Base-by-base conservation (phyloP, 2,888 invertebrate species). In the Acholoe squamosa region DNA sequence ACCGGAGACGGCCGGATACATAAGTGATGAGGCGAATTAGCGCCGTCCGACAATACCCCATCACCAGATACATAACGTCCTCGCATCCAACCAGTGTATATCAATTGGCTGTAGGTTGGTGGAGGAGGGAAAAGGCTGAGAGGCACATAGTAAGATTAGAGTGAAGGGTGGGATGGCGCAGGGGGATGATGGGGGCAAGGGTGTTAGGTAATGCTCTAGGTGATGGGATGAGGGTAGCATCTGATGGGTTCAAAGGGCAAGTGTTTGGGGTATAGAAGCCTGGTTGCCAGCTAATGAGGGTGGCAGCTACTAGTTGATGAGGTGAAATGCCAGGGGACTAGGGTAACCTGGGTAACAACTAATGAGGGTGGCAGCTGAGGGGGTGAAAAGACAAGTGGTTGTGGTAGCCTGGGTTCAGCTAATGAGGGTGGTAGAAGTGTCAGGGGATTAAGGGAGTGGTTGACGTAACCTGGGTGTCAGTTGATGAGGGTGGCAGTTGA, bases 11-110 rank as follows among this genome's bases (percentile, higher is more conserved):
- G 14, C 28, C 71, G 25, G 71, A 71, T 71, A 71, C 71, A 71
- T 71, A 71, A 71, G 71, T 71, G 71, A 71, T 71, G 71, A 71
- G 71, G 28, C 19, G 71, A 71, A 71, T 71, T 71, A 71, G 71
- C 71, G 7, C 28, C 14, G 71, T 14, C 31, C 71, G 28, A 71
- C 71, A 28, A 25, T 14, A 25, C 5, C 25, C 61, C 31, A 16
- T 14, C 71, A 25, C 71, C 71, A 25, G 25, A 71, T 71, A 71
- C 71, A 28, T 31, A 61, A 61, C 61, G 43, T 43, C 43, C 43
- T 10, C 43, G 3, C 43, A 43, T 43, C 43, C n/a, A 61, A n/a
- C 61, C 61, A 19, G 12, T 7, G n/a, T n/a, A n/a, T n/a, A n/a
- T n/a, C n/a, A n/a, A n/a, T 3, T 3, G 61, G n/a, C 3, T 0